Conservation (phyloP, 2,888 invertebrate species). For the Cryptophagus acutangulus region DNA sequence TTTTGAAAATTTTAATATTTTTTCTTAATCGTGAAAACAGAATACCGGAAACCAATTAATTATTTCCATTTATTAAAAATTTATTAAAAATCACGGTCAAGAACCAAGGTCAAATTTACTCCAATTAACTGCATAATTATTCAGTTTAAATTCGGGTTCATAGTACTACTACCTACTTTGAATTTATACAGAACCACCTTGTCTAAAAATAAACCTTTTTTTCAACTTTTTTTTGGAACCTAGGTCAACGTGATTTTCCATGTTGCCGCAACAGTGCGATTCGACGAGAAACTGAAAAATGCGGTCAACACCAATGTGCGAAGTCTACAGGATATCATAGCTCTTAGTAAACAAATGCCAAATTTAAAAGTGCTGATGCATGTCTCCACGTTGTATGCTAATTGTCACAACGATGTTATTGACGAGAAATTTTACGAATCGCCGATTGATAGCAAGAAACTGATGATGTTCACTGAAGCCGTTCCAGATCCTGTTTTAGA, state of each 20-base stretch:
- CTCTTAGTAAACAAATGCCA: conserved; percentile 61
- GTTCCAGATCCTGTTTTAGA: conserved; percentile 52
- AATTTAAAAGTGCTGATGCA: conserved; percentile 56
- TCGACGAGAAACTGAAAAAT: conserved; percentile 69
- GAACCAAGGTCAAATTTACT: too few species aligned
- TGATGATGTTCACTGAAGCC: conserved; percentile 51
- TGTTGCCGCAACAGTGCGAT: conserved; percentile 57
- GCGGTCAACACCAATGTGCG: conserved; percentile 71
- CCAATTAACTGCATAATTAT: too few species aligned
- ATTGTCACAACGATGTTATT: conserved; percentile 46
- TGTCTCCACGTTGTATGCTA: conserved; percentile 57
- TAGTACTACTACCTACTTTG: too few species aligned
- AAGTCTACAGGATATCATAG: conserved; percentile 61
- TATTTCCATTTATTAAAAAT: too few species aligned
- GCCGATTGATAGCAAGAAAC: conserved; percentile 51
- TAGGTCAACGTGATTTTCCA: conserved; percentile 53
- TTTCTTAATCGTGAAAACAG: too few species aligned
- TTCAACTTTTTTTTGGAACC: conserved; percentile 15
- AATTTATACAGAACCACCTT: too few species aligned
- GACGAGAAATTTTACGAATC: conserved; percentile 55
- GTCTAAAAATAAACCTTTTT: too few species aligned
- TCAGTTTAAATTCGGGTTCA: too few species aligned
- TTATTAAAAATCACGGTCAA: too few species aligned
- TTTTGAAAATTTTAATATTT: too few species aligned
- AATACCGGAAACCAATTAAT: too few species aligned